Evolutionary conservation across 2,797 vertebrate genomes (phyloP).

Genomic region (Sebastes glaucus): DNA sequence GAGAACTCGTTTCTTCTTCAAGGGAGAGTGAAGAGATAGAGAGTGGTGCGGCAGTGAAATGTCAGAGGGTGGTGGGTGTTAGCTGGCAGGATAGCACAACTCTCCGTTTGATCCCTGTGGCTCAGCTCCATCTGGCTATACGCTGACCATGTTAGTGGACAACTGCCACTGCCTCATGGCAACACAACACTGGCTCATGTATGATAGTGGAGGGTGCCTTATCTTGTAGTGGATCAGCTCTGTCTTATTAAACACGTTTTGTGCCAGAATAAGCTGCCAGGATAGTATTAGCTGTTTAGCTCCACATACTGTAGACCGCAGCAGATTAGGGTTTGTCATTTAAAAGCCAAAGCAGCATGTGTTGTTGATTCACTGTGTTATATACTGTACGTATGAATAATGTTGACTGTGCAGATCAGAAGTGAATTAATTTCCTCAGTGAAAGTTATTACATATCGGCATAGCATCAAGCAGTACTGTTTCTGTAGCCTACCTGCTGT

Average conservation of each 20-base stretch:
- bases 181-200: slow-evolving; percentile 46
- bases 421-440: neutral
- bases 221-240: slow-evolving; percentile 49
- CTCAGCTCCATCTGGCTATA: slow-evolving; percentile 76
- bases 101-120: slow-evolving; percentile 73
- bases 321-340: slow-evolving; percentile 28
- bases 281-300: slow-evolving; percentile 38
- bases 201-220: slow-evolving; percentile 37
- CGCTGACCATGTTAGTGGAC: slow-evolving; percentile 68
- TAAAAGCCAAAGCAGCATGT: slow-evolving; percentile 38
- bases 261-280: slow-evolving; percentile 26
- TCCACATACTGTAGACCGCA: slow-evolving; percentile 18
- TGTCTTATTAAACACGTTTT: slow-evolving; percentile 48
- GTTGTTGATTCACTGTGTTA: slow-evolving; percentile 1
- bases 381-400: neutral
- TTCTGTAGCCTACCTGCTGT: neutral
- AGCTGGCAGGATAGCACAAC: slow-evolving; percentile 66
- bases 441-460: neutral
- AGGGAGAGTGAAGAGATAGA: slow-evolving; percentile 39
- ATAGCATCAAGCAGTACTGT: neutral
- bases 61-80: slow-evolving; percentile 68
- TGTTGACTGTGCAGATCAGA: neutral
- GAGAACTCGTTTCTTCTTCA: slow-evolving; percentile 56
- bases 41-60: slow-evolving; percentile 46
- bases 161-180: slow-evolving; percentile 60